Conservation (phyloP, 1,140 invertebrate genomes). For the Lucilia sericata region DNA sequence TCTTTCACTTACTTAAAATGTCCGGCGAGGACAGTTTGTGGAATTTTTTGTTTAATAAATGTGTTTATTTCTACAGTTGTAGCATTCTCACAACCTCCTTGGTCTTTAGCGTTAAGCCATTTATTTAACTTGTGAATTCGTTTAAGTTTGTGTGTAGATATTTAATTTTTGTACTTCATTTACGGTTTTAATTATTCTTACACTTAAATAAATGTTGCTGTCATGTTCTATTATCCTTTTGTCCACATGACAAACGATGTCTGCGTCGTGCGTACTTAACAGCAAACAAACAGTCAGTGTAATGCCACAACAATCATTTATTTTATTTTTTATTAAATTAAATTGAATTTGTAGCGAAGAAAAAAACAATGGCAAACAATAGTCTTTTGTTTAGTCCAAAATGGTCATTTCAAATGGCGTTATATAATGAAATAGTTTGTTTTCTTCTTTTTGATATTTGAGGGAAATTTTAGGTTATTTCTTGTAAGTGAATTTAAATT, state of each 20-base stretch:
- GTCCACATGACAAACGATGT: constrained; percentile 44
- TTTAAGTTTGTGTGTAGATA: background rate
- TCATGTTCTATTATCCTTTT: constrained; percentile 41
- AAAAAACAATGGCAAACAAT: too few species aligned
- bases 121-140: background rate
- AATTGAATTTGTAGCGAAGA: too few species aligned
- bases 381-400: too few species aligned
- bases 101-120: background rate
- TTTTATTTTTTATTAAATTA: constrained; percentile 30
- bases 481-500: too few species aligned
- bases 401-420: too few species aligned
- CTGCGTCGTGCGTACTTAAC: constrained; percentile 36
- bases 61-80: background rate
- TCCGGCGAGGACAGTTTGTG: constrained; percentile 8
- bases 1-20: constrained; percentile 7
- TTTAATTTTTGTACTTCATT: background rate
- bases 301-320: constrained; percentile 13
- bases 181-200: constrained; percentile 41
- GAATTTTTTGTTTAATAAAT: background rate
- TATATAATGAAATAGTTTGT: too few species aligned
- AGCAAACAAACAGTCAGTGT: background rate
- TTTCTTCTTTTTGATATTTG: too few species aligned
- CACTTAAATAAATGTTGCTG: constrained; percentile 42
- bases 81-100: background rate
- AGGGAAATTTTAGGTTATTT: too few species aligned